Base-by-base conservation (phyloP, 2,113 vertebrate genomes). In the Corvus hawaiiensis region DNA sequence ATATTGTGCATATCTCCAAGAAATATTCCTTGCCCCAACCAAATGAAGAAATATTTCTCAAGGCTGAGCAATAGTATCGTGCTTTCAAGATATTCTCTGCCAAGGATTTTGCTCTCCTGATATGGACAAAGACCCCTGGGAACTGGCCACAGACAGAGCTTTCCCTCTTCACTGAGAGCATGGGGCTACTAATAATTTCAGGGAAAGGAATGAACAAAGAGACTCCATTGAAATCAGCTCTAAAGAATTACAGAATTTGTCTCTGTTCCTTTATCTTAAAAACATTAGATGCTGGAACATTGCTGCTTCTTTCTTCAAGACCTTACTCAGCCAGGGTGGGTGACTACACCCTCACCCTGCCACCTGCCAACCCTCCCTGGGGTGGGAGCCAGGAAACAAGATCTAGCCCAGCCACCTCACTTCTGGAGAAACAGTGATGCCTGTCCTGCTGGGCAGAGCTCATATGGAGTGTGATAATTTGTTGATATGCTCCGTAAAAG, bases 1-100 rank as follows among this genome's bases (percentile, higher is more conserved):
- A 16, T 10, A 22, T 59, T 51, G 58, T 83, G 58, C 55, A 41
- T 35, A 59, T 56, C 33, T 83, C 59, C 59, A 51, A 49, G 78
- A 94, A 84, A 46, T 55, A 69, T 85, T 91, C 46, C 46, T 85
- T 82, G 63, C 39, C 46, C 55, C 63, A 88, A 71, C 37, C 87
- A 96, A 96, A 87, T 73, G 21, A 95, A 73, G 54, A 73, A 76
- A 61, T 33, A 59, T 83, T 90, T 95, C 33, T 46, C 71, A 77
- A 66, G 19, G 49, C 67, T 91, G 78, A 90, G 43, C 41, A 83
- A 75, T 32, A 74, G 30, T 19, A 28, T 62, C 0, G 0, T 73
- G 33, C 43, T 76, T 93, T 90, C 59, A 77, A 67, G 59, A 71
- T 67, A 67, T 24, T 76, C 17, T 96, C 63, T 87, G 94, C 39